Evolutionary conservation across 2,888 invertebrate genomes (phyloP), one percentile per base, ranked within the genome.

Genomic region (Zeuzera pyrina): DNA sequence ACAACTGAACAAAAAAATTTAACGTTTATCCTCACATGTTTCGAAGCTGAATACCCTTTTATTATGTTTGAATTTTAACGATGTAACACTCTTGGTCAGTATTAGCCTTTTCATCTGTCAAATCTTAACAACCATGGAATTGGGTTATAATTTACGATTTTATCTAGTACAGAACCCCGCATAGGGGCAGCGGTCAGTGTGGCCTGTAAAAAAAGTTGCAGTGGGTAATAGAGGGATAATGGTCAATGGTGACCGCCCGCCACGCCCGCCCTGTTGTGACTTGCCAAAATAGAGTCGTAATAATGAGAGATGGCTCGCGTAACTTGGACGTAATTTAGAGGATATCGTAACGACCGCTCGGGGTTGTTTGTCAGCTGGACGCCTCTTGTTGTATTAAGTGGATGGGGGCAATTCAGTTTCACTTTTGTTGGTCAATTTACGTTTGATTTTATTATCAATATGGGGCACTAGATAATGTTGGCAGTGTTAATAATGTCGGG

Each of bases 61-160:
- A 72, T 71, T 72, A 69, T 56, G 66, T 77, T 70, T 61, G 52
- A 73, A 70, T 62, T 67, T 77, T 77, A 79, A 76, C 77, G 72
- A 74, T 67, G 68, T 61, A 52, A 56, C 70, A 66, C 60, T 68
- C 61, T 45, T 51, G 49, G 51, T 53, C 68, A 63, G 59, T 67
- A 62, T 62, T 66, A 73, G 69, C 77, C 81, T 81, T 83, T 83
- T 83, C 78, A 81, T 81, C 78, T 83, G 81, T 81, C 83, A 78
- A 71, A 64, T 65, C 59, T 68, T 76, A 78, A 79, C 78, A 76
- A 62, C 76, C 67, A 64, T 68, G 70, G 74, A 79, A 83, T 79
- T 79, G 81, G 81, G 78, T 77, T 78, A 77, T 83, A 81, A 83
- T 83, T 83, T 83, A 83, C 71, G 78, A 83, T 81, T 76, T 79